A percentile compares a stretch with the other conserved stretches of the same genome.
These are phyloP conservation scores for Epinephelus coioides DNA, from an alignment of 2,797 vertebrate species.

Conservation along the genomic window DNA sequence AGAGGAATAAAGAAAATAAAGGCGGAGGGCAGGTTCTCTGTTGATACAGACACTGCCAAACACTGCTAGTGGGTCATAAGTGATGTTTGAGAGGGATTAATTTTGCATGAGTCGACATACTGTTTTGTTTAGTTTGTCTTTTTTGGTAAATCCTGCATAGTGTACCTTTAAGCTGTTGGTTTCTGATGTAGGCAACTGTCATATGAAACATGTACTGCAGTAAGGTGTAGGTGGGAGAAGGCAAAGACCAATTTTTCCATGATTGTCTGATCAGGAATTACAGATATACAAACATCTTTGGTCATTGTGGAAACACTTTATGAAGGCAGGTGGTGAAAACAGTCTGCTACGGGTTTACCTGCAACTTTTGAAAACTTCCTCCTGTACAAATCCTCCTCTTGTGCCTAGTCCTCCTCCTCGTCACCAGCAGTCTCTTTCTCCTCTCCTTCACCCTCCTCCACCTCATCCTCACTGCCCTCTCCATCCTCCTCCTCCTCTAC, in stretches of 20 bases:
- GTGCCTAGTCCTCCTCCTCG: conserved; percentile 22
- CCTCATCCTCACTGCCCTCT: conserved; percentile 22
- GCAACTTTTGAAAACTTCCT: conserved; percentile 16
- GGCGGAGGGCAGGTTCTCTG: too few species aligned
- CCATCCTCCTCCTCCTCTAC: background rate
- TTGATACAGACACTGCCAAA: too few species aligned
- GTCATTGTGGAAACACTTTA: conserved; percentile 33
- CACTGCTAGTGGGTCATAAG: too few species aligned
- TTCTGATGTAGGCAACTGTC: background rate
- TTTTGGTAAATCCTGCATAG: too few species aligned
- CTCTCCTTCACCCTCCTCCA: conserved; percentile 19
- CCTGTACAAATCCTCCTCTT: conserved; percentile 23
- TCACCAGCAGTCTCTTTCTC: conserved; percentile 18
- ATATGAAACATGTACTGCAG: background rate
- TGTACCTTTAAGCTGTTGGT: background rate
- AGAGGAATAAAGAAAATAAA: too few species aligned
- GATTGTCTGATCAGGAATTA: conserved; percentile 22
- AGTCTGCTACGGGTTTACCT: conserved; percentile 2
- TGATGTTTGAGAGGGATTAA: too few species aligned
- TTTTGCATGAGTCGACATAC: too few species aligned
- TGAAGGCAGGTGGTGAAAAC: conserved; percentile 54
- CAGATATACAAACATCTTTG: conserved; percentile 55
- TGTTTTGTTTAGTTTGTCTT: too few species aligned
- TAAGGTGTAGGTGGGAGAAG: background rate
- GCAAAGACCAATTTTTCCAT: conserved; percentile 7